Conservation (phyloP, 2,113 vertebrate species). For the Leptosomus discolor region DNA sequence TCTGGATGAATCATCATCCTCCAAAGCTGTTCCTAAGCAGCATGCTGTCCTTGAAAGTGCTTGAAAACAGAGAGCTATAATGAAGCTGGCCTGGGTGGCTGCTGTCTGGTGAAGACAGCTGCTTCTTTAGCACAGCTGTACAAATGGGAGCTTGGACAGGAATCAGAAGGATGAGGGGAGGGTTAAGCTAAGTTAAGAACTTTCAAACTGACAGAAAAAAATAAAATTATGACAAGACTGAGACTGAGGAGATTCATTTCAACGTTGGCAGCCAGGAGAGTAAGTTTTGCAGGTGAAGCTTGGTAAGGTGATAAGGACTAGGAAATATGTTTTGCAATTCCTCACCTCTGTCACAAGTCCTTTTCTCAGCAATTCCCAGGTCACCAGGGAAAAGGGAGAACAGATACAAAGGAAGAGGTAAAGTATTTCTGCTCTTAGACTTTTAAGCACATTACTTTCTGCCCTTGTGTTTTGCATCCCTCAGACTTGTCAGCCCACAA, state of each 20-base stretch:
- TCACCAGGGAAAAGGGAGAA: neutral
- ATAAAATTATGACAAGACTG: neutral
- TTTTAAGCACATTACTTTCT: neutral
- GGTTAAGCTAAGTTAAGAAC: neutral
- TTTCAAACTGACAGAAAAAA: neutral
- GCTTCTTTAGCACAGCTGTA: neutral
- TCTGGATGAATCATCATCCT: neutral
- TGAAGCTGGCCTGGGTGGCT: neutral
- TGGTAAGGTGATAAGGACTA: neutral
- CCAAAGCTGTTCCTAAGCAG: neutral
- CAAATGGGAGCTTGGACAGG: neutral
- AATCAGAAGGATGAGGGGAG: neutral
- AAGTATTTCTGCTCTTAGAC: neutral
- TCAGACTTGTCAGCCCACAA: neutral
- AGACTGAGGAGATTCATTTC: neutral
- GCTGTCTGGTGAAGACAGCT: neutral
- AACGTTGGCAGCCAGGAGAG: accelerated
- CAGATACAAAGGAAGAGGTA: neutral
- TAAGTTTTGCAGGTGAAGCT: neutral
- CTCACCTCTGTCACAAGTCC: neutral
- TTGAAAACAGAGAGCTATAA: neutral
- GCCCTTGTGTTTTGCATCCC: neutral
- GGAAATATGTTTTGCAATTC: neutral
- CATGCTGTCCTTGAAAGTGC: neutral
- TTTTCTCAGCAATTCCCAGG: neutral